Percentiles rank a stretch among this genome's conserved stretches.
These are phyloP conservation scores for Goniozus legneri DNA, from an alignment of 1,140 invertebrate genomes.

Conservation along the genomic window DNA sequence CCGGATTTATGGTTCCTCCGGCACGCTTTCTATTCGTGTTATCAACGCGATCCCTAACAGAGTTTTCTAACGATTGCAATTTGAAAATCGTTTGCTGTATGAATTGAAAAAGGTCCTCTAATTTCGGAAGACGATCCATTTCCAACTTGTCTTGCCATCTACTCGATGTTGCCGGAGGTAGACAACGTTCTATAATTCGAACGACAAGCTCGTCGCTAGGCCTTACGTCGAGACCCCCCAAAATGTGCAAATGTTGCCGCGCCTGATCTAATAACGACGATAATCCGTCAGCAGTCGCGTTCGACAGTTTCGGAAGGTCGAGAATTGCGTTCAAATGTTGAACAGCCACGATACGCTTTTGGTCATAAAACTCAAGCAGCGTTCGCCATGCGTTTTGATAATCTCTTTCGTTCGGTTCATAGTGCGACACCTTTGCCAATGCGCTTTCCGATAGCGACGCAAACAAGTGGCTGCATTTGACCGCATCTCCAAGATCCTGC, in stretches of 20 bases:
- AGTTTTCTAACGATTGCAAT: no score
- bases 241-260: constrained; percentile 7
- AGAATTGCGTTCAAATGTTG: constrained; percentile 16
- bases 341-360: constrained; percentile 12
- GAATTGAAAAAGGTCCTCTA: no score
- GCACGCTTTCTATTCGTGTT: no score
- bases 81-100: no score
- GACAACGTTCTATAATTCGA: constrained; percentile 9
- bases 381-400: constrained; percentile 21
- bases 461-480: constrained; percentile 23
- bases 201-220: constrained; percentile 3
- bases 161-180: constrained; percentile 6
- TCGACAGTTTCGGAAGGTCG: constrained; percentile 5
- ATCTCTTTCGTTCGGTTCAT: constrained; percentile 15
- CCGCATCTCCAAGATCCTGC: constrained; percentile 14
- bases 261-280: not conserved
- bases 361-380: constrained; percentile 17
- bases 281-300: constrained; percentile 4
- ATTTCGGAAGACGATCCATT: constrained; percentile 8
- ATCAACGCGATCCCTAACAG: no score
- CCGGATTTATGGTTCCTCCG: no score
- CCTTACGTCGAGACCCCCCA: constrained; percentile 5
- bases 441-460: constrained; percentile 12
- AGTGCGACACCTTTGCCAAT: constrained; percentile 11
- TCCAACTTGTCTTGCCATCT: constrained; percentile 15